Evolutionary conservation across 2,888 invertebrate genomes (phyloP).

Genomic region (Netelia inedita): DNA sequence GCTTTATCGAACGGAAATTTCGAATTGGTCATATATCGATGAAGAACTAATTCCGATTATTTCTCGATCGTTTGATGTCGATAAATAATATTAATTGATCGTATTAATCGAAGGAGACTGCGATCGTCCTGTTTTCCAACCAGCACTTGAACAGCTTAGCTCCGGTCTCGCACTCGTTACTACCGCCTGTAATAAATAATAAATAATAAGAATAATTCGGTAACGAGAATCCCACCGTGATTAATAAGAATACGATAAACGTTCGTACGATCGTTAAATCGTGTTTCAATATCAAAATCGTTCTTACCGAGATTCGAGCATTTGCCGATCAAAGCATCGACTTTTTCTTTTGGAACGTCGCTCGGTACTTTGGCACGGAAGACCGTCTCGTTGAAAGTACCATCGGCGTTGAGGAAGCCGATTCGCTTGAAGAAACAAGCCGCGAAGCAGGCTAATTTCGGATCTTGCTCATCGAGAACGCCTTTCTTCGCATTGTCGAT

Average conservation of each 20-base stretch:
- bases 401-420: slow-evolving; percentile 76
- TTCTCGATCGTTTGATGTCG: background rate
- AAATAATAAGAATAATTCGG: background rate
- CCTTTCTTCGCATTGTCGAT: slow-evolving; percentile 76
- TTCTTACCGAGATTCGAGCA: slow-evolving; percentile 75
- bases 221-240: background rate
- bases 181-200: slow-evolving; percentile 57
- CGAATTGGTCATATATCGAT: background rate
- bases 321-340: slow-evolving; percentile 71
- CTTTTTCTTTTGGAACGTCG: slow-evolving; percentile 71
- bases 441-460: slow-evolving; percentile 77
- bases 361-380: slow-evolving; percentile 72
- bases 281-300: background rate
- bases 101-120: slow-evolving; percentile 27
- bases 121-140: slow-evolving; percentile 53
- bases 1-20: background rate
- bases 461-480: slow-evolving; percentile 70
- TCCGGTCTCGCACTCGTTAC: slow-evolving; percentile 66
- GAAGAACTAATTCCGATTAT: background rate
- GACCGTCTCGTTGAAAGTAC: slow-evolving; percentile 73
- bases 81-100: background rate
- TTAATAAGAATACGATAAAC: slow-evolving; percentile 14
- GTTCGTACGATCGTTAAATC: slow-evolving; percentile 11
- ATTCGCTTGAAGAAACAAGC: slow-evolving; percentile 79
- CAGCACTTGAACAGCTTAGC: slow-evolving; percentile 68